Percentiles rank a stretch among this genome's conserved stretches.
phyloP scores from a whole-genome alignment of 2,888 invertebrate species.

The Eristalinus aeneus region DNA sequence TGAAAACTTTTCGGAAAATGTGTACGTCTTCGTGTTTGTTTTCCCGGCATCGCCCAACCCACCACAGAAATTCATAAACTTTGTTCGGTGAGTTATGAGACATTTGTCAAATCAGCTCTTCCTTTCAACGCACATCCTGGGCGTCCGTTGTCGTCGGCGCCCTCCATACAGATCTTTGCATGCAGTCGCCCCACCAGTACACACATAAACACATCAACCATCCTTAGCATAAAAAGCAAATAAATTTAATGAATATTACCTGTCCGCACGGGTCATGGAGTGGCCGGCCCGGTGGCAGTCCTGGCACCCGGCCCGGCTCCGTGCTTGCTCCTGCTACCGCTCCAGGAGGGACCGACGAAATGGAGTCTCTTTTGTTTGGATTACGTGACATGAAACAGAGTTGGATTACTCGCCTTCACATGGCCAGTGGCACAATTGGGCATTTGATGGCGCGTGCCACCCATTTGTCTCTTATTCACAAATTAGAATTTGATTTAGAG shows the following conservation, averaged over 20 bases:
- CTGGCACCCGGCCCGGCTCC: not conserved
- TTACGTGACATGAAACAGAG: constrained; percentile 68
- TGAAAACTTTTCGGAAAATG: not conserved
- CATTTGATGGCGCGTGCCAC: constrained; percentile 69
- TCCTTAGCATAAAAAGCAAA: constrained; percentile 61
- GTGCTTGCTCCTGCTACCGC: not conserved
- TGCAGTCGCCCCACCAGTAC: constrained; percentile 10
- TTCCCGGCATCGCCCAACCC: not conserved
- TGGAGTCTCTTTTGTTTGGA: constrained; percentile 61
- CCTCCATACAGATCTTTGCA: not conserved
- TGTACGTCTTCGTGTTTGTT: not conserved
- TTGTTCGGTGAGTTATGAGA: constrained; percentile 18
- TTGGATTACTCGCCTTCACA: constrained; percentile 37
- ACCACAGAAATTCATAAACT: not conserved
- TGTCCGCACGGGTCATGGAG: constrained; percentile 28
- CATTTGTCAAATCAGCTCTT: constrained; percentile 17
- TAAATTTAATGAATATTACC: constrained; percentile 64
- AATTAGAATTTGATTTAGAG: constrained; percentile 70
- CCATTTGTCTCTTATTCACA: constrained; percentile 69
- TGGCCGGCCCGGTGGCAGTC: constrained; percentile 17
- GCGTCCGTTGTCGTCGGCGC: not conserved
- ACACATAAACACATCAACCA: not conserved
- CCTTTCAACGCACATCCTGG: not conserved
- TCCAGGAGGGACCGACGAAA: constrained; percentile 42
- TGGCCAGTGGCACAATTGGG: constrained; percentile 58